Base-by-base conservation (phyloP, 2,113 vertebrate genomes). In the Phrynocephalus versicolor region DNA sequence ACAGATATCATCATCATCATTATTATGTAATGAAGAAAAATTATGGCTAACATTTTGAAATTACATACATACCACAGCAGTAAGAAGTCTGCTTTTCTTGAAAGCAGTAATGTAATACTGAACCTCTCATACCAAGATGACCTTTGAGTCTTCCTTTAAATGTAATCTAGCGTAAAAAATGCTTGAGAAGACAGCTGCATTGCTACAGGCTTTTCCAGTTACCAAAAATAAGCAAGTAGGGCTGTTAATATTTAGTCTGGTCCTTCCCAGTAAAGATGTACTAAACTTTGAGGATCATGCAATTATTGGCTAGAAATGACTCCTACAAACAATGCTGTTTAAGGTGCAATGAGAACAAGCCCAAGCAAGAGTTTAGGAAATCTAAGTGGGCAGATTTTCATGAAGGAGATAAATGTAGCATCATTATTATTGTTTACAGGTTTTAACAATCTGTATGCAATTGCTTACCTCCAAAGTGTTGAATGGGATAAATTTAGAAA, bases 91-190 rank as follows among this genome's bases (percentile, higher is more conserved):
- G 64, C 64, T 27, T 65, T 65, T 65, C 27, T 67, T 6, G 64
- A 67, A 67, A 7, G 25, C 30, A 67, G 12, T 67, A 67, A 67
- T 67, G 33, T 6, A 71, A 71, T 21, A 55, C 6, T 72, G 69
- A 60, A 39, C 51, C 1, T n/a, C 5, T 9, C 27, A 67, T 64
- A 85, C 89, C 82, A 87, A 84, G 65, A 83, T 98, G 97, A 98
- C 98, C 98, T 98, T 97, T 98, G 97, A 96, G 94, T 97, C 95
- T 93, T 96, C 94, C 94, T 93, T 98, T 97, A 95, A 97, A 96
- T 96, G 96, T 97, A 97, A 97, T 96, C 97, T 96, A 94, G 95
- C 93, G 92, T 95, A 94, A 93, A 97, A 91, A 94, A 94, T 94
- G 93, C 94, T 88, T 95, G 93, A 94, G 95, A 95, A 92, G 94